Conservation (phyloP, 2,888 invertebrate species). For the Dexiosoma caninum region DNA sequence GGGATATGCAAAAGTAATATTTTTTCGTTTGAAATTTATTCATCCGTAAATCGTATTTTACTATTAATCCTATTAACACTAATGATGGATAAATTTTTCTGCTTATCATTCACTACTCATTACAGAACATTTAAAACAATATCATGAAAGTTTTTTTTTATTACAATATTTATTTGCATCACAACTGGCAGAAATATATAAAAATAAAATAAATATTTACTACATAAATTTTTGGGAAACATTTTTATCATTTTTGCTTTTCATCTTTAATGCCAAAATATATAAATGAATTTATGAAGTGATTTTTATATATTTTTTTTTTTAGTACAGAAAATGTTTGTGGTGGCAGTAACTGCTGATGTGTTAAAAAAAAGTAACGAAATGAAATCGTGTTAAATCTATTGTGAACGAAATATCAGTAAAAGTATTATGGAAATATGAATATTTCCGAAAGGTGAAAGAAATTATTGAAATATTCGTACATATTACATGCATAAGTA, state of each 20-base stretch:
- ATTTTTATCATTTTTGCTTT: too few species aligned
- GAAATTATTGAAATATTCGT: background rate
- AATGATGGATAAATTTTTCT: too few species aligned
- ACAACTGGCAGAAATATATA: constrained; percentile 10
- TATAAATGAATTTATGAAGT: background rate
- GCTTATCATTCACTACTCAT: too few species aligned
- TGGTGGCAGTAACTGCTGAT: constrained; percentile 16
- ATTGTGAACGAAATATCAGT: constrained; percentile 71
- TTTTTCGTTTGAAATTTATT: too few species aligned
- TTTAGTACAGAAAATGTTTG: background rate
- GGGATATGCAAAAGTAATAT: too few species aligned
- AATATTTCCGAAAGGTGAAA: constrained; percentile 50
- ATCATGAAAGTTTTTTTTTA: too few species aligned
- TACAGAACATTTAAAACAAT: too few species aligned
- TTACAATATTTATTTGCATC: background rate
- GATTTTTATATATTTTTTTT: background rate
- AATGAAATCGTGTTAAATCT: constrained; percentile 72
- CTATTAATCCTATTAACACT: too few species aligned
- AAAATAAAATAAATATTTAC: constrained; percentile 45
- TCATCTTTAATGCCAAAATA: background rate
- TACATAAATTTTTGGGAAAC: background rate
- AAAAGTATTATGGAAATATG: constrained; percentile 59
- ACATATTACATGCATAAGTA: background rate
- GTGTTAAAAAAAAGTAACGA: constrained; percentile 37
- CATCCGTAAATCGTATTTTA: too few species aligned